Evolutionary conservation across 2,113 vertebrate species (phyloP), one percentile per base, ranked within the genome.

Genomic region (Hystrix cristata): DNA sequence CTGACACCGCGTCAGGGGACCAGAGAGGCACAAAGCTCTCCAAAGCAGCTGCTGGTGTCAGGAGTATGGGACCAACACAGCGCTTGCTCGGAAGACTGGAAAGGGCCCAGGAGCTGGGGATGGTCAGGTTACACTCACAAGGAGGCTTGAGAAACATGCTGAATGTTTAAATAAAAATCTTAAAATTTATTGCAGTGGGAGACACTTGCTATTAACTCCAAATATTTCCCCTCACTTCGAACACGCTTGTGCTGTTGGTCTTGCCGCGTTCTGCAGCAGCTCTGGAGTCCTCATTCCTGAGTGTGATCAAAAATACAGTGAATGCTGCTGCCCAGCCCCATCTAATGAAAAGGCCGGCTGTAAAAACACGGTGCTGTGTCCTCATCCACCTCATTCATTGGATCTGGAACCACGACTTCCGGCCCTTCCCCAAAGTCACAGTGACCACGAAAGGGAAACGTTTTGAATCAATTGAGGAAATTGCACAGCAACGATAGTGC

Each of bases 101-200:
- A 38, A 62, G 79, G 78, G 51, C 0, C 10, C 1, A 38, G 11
- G 10, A 1, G 16, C 0, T 59, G 10, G n/a, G 16, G 34, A 2
- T 7, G 12, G 21, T 10, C 29, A 16, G 59, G 8, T 34, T 27
- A 2, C 9, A 34, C 27, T 5, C 13, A 14, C 1, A 14, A 18
- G 6, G 74, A 18, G 46, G 43, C 12, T 2, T 51, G 14, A 18
- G 9, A 29, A 25, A 51, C 10, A 51, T 2, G 7, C 46, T 14
- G 46, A 29, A 18, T 10, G 48, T 29, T 31, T 31, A 18, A 31
- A 25, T 46, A 46, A 27, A 25, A 13, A 27, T 4, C 18, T 78
- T 31, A 51, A 16, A 29, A 27, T 53, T 18, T 51, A 53, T 31
- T 18, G 25, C 27, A 21, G 18, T 71, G 6, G 15, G 43, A 51